phyloP scores from a whole-genome alignment of 2,888 invertebrate species.

The Phalangium opilio region DNA sequence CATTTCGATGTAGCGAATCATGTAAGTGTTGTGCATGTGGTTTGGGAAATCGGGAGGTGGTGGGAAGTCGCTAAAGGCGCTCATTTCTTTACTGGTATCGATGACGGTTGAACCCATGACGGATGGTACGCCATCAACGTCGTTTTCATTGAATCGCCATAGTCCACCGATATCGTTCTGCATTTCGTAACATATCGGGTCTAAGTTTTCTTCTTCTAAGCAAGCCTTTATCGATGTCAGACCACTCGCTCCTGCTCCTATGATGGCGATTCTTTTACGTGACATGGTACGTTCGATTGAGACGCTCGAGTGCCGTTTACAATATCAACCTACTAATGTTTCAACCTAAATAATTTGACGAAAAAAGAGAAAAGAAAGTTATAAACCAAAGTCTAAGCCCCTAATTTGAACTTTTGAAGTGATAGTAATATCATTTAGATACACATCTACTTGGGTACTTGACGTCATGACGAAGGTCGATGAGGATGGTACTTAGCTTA shows the following conservation, averaged over 20 bases:
- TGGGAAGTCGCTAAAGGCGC: conserved; percentile 34
- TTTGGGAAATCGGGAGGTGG: conserved; percentile 30
- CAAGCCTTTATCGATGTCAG: conserved; percentile 30
- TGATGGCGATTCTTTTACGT: conserved; percentile 19
- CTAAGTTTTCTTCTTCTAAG: conserved; percentile 27
- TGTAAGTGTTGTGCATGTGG: conserved; percentile 33
- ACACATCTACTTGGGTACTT: no score
- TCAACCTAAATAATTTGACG: no score
- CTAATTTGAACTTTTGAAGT: no score
- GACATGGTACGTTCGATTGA: no score
- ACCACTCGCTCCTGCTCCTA: conserved; percentile 33
- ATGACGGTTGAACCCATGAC: conserved; percentile 30
- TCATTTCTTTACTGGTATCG: conserved; percentile 31
- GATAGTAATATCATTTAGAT: no score
- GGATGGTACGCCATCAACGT: conserved; percentile 22
- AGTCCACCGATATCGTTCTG: conserved; percentile 27
- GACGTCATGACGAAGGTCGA: no score
- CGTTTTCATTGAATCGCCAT: conserved; percentile 24
- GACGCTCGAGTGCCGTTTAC: no score
- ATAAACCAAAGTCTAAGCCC: no score
- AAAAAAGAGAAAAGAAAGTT: no score
- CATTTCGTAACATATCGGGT: conserved; percentile 29
- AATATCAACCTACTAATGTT: no score
- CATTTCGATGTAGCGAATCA: conserved; percentile 27
- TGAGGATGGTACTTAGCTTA: no score